A percentile compares a stretch with the other conserved stretches of the same genome.
phyloP scores from a whole-genome alignment of 2,797 vertebrate species.

The Poecilia wingei region DNA sequence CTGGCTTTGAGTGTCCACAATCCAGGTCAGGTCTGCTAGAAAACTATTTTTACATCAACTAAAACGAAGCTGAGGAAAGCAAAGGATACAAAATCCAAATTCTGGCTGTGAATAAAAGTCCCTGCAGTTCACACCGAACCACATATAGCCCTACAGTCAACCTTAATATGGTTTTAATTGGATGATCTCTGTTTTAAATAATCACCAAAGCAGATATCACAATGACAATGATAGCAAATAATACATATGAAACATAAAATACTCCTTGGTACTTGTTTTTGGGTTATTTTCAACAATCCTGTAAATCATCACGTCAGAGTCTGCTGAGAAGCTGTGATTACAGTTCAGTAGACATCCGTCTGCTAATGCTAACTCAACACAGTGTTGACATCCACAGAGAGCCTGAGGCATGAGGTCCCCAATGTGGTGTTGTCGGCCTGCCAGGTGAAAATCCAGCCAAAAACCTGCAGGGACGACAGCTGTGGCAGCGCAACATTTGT shows the following conservation, averaged over 20 bases:
- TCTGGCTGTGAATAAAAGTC: background rate
- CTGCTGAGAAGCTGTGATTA: slow-evolving; percentile 25
- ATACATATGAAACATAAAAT: too few relatives aligned
- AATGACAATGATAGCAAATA: background rate
- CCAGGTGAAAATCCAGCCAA: slow-evolving; percentile 70
- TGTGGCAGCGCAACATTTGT: slow-evolving; percentile 71
- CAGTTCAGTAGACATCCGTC: slow-evolving; percentile 30
- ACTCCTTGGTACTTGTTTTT: background rate
- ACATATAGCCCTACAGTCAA: background rate
- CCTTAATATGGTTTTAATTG: background rate
- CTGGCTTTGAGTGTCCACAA: slow-evolving; percentile 78
- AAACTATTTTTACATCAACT: background rate
- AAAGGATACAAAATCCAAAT: background rate
- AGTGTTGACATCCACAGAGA: slow-evolving; percentile 70
- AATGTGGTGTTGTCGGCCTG: slow-evolving; percentile 81
- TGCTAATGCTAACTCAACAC: slow-evolving; percentile 27
- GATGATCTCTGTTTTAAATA: background rate
- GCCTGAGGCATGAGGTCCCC: slow-evolving; percentile 54
- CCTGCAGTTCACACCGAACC: background rate
- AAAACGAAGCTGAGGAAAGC: background rate
- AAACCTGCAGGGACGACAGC: slow-evolving; percentile 61
- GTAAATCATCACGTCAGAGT: slow-evolving; percentile 34
- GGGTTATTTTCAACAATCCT: background rate
- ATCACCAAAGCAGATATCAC: background rate
- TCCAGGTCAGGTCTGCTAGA: slow-evolving; percentile 73